phyloP scores from a whole-genome alignment of 2,888 invertebrate species.

The Exocentrus adspersus region DNA sequence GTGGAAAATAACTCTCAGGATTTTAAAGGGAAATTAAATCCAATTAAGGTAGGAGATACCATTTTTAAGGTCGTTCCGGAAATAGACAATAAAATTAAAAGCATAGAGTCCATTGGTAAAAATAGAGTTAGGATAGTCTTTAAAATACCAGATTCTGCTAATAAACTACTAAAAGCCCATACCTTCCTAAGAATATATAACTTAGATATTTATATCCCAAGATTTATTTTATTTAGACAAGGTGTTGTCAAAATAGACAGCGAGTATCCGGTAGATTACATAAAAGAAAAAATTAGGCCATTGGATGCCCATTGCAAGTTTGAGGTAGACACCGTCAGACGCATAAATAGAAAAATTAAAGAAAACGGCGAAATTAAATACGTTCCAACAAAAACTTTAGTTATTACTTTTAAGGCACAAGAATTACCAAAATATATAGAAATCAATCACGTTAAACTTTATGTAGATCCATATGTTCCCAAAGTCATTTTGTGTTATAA shows the following conservation, averaged over 20 bases:
- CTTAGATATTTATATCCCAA: not conserved
- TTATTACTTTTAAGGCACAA: not conserved
- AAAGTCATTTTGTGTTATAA: slow-evolving; percentile 14
- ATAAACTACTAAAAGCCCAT: not conserved
- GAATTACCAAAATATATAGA: not conserved
- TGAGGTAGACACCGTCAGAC: not conserved
- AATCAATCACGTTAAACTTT: slow-evolving; percentile 1
- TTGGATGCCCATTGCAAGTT: slow-evolving; percentile 1
- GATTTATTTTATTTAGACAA: not conserved
- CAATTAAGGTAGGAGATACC: slow-evolving; percentile 13
- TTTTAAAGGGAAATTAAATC: slow-evolving; percentile 11
- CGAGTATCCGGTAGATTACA: not conserved
- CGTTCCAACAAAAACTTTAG: not conserved
- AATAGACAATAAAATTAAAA: slow-evolving; percentile 12
- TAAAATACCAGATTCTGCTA: not conserved
- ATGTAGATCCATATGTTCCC: slow-evolving; percentile 4
- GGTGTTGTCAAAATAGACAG: not conserved
- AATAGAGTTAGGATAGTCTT: slow-evolving; percentile 11
- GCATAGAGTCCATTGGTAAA: slow-evolving; percentile 8
- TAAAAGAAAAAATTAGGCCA: not conserved
- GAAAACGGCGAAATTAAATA: not conserved
- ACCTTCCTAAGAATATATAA: not conserved
- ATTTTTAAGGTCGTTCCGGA: slow-evolving; percentile 2
- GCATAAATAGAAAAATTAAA: not conserved
- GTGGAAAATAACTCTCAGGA: slow-evolving; percentile 6